phyloP scores from a whole-genome alignment of 2,888 invertebrate species.

The Linnaemya vulpina region DNA sequence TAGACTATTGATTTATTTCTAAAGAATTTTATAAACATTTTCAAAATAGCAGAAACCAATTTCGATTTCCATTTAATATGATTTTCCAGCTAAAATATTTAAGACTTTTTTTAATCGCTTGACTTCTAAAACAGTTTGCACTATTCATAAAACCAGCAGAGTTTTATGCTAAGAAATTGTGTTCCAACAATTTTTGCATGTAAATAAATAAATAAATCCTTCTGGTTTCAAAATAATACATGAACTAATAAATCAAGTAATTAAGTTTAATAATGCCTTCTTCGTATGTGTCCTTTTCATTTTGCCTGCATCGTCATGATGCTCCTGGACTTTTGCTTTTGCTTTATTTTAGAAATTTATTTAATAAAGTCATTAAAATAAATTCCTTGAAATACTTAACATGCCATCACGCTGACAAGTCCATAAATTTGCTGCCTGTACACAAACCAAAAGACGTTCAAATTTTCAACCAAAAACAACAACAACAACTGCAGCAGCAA shows the following conservation, averaged over 20 bases:
- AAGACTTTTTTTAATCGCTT: too few species aligned
- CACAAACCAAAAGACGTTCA: constrained; percentile 9
- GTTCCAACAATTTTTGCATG: not conserved
- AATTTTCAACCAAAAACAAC: constrained; percentile 7
- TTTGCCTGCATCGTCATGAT: not conserved
- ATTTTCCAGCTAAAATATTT: too few species aligned
- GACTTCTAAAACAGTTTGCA: too few species aligned
- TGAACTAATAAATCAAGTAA: constrained; percentile 24
- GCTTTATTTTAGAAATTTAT: constrained; percentile 49
- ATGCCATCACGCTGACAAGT: constrained; percentile 63
- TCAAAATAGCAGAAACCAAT: too few species aligned
- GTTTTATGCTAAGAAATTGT: too few species aligned
- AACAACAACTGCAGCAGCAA: not conserved
- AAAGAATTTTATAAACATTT: too few species aligned
- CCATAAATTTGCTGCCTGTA: constrained; percentile 59
- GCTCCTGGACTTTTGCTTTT: not conserved
- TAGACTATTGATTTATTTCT: too few species aligned
- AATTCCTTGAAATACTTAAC: constrained; percentile 63
- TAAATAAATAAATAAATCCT: constrained; percentile 1
- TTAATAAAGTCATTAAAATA: constrained; percentile 70
- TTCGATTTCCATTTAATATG: too few species aligned
- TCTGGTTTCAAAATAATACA: not conserved
- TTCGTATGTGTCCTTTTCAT: not conserved
- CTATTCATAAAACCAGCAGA: too few species aligned
- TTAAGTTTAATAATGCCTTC: constrained; percentile 31